phyloP scores from a whole-genome alignment of 2,113 vertebrate genomes.

The Mustela nigripes region DNA sequence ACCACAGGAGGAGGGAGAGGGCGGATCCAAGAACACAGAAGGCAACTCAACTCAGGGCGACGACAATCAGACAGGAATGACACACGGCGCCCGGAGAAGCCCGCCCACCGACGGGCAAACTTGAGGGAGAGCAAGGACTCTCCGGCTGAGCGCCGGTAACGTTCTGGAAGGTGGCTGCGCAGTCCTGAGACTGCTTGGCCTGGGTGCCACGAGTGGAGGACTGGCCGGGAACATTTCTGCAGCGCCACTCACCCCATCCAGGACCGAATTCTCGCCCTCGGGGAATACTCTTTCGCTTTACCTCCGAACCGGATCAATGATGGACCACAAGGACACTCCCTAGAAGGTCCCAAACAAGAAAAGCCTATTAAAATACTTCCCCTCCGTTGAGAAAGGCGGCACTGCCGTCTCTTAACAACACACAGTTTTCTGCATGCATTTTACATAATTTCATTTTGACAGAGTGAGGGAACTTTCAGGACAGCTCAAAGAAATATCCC shows the following conservation, averaged over 20 bases:
- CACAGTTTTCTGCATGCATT: background rate
- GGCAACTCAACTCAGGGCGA: background rate
- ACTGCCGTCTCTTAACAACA: background rate
- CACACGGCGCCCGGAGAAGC: background rate
- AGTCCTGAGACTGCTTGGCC: background rate
- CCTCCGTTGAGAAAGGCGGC: background rate
- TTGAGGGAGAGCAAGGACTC: background rate
- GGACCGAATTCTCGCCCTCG: conserved; percentile 94
- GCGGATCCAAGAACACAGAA: background rate
- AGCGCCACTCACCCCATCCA: conserved; percentile 95
- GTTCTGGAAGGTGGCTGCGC: background rate
- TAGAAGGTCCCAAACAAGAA: conserved; percentile 80
- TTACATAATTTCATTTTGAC: background rate
- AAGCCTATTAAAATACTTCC: background rate
- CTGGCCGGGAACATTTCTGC: background rate
- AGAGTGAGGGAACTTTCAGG: background rate
- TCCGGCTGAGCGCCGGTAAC: no score
- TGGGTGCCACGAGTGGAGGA: background rate
- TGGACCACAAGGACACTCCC: conserved; percentile 97
- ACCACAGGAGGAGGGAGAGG: background rate
- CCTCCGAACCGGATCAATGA: conserved; percentile 95
- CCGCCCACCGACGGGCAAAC: background rate
- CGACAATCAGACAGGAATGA: accelerated
- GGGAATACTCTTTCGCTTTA: conserved; percentile 96
- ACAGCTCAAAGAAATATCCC: background rate